Conservation (phyloP, 64 coral and sea anemone genomes). For the Pachyseris speciosa region DNA sequence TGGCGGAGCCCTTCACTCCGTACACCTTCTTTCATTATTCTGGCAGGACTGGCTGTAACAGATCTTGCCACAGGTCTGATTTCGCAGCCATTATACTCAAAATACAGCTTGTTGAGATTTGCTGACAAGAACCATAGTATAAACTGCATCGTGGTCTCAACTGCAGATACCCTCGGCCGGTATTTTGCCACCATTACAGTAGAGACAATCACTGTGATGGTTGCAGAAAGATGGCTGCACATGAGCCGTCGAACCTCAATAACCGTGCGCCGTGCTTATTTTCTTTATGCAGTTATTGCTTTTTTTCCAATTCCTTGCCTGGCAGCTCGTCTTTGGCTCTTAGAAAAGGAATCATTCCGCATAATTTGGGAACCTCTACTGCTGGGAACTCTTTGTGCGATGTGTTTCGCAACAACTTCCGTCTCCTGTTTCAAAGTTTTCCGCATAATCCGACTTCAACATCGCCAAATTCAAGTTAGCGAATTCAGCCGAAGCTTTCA, state of each 20-base stretch:
- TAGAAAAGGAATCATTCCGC: not conserved
- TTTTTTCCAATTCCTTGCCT: not conserved
- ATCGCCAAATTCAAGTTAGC: not conserved
- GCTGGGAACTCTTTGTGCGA: not conserved
- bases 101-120: not conserved
- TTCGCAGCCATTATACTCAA: not conserved
- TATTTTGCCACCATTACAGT: not conserved
- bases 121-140: not conserved
- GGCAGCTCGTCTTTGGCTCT: not conserved
- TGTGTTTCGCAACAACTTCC: not conserved
- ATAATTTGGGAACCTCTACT: not conserved
- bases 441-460: not conserved
- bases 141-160: not conserved
- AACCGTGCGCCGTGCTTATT: not conserved
- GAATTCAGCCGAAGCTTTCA: not conserved
- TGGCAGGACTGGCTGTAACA: not conserved
- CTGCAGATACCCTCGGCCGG: not conserved
- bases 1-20: not conserved
- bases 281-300: not conserved
- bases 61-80: not conserved
- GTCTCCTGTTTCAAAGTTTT: not conserved
- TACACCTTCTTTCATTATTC: not conserved
- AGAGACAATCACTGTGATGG: not conserved
- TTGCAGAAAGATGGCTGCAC: not conserved
- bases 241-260: not conserved